phyloP scores from a whole-genome alignment of 2,797 vertebrate species.

The Oryzias dopingdopingensis region DNA sequence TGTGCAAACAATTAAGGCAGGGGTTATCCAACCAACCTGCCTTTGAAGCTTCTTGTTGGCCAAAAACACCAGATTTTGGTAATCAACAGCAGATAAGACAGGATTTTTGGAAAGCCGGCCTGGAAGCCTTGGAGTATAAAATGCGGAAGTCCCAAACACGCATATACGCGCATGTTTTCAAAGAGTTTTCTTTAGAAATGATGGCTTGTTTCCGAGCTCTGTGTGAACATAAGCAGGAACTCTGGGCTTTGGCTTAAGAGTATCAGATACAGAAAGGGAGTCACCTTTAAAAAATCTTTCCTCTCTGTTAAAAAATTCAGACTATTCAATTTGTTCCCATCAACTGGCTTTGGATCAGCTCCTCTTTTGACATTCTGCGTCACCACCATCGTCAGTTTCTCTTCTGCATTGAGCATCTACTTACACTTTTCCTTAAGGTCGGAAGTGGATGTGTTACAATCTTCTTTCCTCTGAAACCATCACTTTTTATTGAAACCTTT shows the following conservation, averaged over 20 bases:
- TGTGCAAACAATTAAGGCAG: too few relatives aligned
- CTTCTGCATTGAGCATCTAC: conserved; percentile 29
- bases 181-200: too few relatives aligned
- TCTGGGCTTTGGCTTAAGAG: conserved; percentile 47
- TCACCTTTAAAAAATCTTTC: conserved; percentile 3
- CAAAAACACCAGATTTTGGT: too few relatives aligned
- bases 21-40: too few relatives aligned
- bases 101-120: too few relatives aligned
- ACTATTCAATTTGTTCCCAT: not conserved
- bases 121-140: too few relatives aligned
- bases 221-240: conserved; percentile 28
- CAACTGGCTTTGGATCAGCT: not conserved
- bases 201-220: too few relatives aligned
- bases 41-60: too few relatives aligned
- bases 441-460: conserved; percentile 53
- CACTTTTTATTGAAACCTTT: conserved; percentile 49
- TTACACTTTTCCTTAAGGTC: conserved; percentile 55
- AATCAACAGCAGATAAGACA: too few relatives aligned
- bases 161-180: too few relatives aligned
- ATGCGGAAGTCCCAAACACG: too few relatives aligned
- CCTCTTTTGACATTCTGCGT: conserved; percentile 8
- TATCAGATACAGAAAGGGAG: conserved; percentile 55
- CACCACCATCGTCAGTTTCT: conserved; percentile 41
- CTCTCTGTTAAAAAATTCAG: conserved; percentile 11
- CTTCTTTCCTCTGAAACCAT: conserved; percentile 41